A percentile compares a stretch with the other conserved stretches of the same genome.
Evolutionary conservation across 1,140 invertebrate species (phyloP).

Genomic region (Ostrea denselamellosa): DNA sequence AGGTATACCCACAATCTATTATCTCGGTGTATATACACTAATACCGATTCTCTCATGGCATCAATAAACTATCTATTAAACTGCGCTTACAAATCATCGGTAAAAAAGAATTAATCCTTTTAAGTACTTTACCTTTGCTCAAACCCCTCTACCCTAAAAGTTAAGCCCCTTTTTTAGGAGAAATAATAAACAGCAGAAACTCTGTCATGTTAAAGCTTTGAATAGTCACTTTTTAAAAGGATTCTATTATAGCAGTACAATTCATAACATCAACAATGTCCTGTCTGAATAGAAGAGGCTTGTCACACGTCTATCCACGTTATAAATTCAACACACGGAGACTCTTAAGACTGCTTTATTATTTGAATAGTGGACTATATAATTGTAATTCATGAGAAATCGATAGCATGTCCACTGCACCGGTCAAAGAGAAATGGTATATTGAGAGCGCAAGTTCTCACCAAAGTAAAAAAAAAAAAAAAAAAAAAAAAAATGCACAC

Average conservation of each 20-base stretch:
- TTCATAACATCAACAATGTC: conserved; percentile 25
- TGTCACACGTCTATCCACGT: neutral
- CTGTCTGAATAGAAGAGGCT: neutral
- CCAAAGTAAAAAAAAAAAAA: no score
- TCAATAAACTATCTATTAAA: conserved; percentile 33
- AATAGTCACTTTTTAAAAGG: neutral
- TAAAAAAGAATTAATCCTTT: conserved; percentile 5
- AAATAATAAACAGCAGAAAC: neutral
- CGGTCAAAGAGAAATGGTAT: neutral
- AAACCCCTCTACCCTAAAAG: neutral
- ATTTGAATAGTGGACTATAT: conserved; percentile 14
- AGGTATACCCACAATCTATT: neutral
- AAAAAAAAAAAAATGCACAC: no score
- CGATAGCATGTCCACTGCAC: neutral
- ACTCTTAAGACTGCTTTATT: neutral
- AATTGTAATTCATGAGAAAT: neutral
- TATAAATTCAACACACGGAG: neutral
- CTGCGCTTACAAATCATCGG: conserved; percentile 4
- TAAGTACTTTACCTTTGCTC: conserved; percentile 18
- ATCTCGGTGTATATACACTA: neutral
- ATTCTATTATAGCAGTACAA: conserved; percentile 5
- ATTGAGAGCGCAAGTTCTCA: no score
- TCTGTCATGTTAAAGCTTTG: neutral
- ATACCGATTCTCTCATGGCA: neutral
- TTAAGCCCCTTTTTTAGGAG: neutral